Base-by-base conservation (phyloP, 92 coral and sea anemone species). In the Umimayanthus chanpuru region DNA sequence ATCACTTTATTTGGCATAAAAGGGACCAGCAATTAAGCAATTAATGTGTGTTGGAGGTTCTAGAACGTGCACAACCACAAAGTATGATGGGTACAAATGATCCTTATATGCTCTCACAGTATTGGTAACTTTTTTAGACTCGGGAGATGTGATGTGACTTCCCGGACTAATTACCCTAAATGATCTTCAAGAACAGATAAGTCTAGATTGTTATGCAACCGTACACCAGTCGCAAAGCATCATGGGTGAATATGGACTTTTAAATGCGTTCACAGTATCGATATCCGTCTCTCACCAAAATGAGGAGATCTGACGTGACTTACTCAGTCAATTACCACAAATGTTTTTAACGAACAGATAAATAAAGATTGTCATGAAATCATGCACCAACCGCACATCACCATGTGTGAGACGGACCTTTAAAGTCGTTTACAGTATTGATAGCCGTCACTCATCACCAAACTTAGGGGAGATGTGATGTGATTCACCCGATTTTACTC, bases 361-460 rank as follows among this genome's bases (percentile, higher is more conserved):
- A 20, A 47, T 68, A 44, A 39, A 76, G 87, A 47, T 47, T 39
- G 76, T 78, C 41, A 81, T 81, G 1, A 39, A 32, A 73, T 65
- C 6, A 4, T 61, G 16, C 80, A 74, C 4, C 82, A 38, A 5
- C 53, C 36, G 43, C 94, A 92, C 43, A 80, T 86, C 75, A 92
- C 81, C 53, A 89, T 61, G 68, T 26, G 25, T 61, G 21, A 20
- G 23, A 21, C 20, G 68, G 23, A 21, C 5, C 26, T 4, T 86
- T 77, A 89, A 16, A 92, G 61, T 28, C 94, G 79, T 21, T 85
- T 92, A 20, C 94, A 92, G 75, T 92, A 92, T 79, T 92, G 90
- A 78, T 70, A 92, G 4, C 92, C 94, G 66, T 53, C 85, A 41
- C 76, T 86, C 76, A 10, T 32, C 9, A 76, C 66, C 61, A 92